These are phyloP conservation scores for Plumapathes pennacea DNA, from an alignment of 92 coral and sea anemone genomes.

Conservation along the genomic window DNA sequence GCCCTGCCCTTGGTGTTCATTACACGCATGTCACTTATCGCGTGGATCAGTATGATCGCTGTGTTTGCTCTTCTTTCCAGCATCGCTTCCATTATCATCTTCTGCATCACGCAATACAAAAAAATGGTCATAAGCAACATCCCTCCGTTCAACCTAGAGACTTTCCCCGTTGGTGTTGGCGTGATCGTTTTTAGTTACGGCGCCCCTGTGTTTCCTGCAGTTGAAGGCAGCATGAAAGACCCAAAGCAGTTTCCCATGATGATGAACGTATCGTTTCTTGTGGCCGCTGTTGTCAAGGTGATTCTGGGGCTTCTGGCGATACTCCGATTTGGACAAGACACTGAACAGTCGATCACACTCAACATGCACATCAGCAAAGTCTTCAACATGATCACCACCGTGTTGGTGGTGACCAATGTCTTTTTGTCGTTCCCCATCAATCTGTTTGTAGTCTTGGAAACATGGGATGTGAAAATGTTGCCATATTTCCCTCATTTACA, in stretches of 20 bases:
- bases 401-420: slow-evolving; percentile 55
- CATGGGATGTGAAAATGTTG: slow-evolving; percentile 55
- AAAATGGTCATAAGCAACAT: slow-evolving; percentile 40
- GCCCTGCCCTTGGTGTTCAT: slow-evolving; percentile 66
- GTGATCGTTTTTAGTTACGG: slow-evolving; percentile 68
- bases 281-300: slow-evolving; percentile 51
- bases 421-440: slow-evolving; percentile 67
- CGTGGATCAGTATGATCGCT: slow-evolving; percentile 74
- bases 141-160: slow-evolving; percentile 38
- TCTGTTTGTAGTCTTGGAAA: slow-evolving; percentile 57
- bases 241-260: slow-evolving; percentile 56
- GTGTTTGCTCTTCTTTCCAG: slow-evolving; percentile 56
- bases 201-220: slow-evolving; percentile 70
- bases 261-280: slow-evolving; percentile 55
- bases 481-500: slow-evolving; percentile 66
- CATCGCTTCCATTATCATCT: slow-evolving; percentile 41
- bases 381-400: slow-evolving; percentile 49
- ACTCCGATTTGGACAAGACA: slow-evolving; percentile 50
- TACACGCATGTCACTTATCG: slow-evolving; percentile 58
- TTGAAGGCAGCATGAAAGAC: slow-evolving; percentile 71
- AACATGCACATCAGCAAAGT: slow-evolving; percentile 41
- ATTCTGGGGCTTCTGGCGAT: slow-evolving; percentile 56
- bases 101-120: slow-evolving; percentile 44
- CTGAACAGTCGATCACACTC: slow-evolving; percentile 65
- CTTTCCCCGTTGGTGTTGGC: slow-evolving; percentile 64